Conservation (phyloP, 1,140 invertebrate genomes). For the Conus betulinus region DNA sequence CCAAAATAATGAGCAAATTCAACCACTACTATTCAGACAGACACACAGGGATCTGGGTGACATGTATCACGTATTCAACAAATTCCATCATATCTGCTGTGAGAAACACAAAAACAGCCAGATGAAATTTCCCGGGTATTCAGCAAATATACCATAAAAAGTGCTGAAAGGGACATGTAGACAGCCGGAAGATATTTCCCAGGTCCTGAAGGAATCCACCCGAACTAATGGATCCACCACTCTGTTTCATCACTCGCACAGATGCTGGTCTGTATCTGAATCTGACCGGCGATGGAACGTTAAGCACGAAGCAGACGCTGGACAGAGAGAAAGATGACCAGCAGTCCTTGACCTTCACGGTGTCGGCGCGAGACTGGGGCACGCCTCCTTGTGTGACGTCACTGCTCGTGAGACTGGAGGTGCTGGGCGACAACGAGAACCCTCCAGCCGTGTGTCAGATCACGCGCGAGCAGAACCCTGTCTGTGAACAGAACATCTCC, state of each 20-base stretch:
- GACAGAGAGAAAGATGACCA: slow-evolving; percentile 90
- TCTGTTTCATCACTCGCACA: background rate
- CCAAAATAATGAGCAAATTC: too few species aligned
- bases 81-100: too few species aligned
- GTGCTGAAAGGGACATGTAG: too few species aligned
- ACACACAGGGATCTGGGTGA: too few species aligned
- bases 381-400: slow-evolving; percentile 39
- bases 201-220: too few species aligned
- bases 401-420: slow-evolving; percentile 80
- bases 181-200: too few species aligned
- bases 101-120: too few species aligned
- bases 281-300: slow-evolving; percentile 31
- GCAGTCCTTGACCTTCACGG: slow-evolving; percentile 85
- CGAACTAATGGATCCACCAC: too few species aligned
- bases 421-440: slow-evolving; percentile 95
- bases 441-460: slow-evolving; percentile 84
- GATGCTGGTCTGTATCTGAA: slow-evolving; percentile 1
- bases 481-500: background rate
- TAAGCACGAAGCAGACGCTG: slow-evolving; percentile 71
- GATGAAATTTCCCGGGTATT: too few species aligned
- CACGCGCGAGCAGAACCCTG: background rate
- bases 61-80: too few species aligned
- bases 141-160: too few species aligned
- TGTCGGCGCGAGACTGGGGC: slow-evolving; percentile 86
- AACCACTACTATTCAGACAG: too few species aligned